Base-by-base conservation (phyloP, 2,888 invertebrate genomes). In the Calameuta filiformis region DNA sequence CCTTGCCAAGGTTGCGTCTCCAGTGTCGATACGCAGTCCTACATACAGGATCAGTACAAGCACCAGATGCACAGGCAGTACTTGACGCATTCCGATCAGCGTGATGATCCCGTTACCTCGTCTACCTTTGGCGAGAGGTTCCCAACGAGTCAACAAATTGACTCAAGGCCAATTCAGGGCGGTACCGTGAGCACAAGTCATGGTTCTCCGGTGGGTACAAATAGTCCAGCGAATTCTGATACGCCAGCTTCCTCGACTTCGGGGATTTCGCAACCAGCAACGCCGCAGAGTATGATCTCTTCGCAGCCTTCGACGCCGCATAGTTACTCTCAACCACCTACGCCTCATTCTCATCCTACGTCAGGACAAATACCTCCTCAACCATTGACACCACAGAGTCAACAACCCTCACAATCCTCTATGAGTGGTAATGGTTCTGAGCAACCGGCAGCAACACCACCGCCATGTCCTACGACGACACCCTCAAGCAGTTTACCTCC, bases 151-250 rank as follows among this genome's bases (percentile, higher is more conserved):
- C 92, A 90, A 87, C 92, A 93, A 35, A 93, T 94, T 12, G 96
- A 95, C 85, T 93, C 93, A 37, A 93, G 95, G 85, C 97, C 97
- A 0, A 96, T 96, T 80, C 97, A 97, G 90, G 97, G 96, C 9
- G 97, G 96, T 0, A 95, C 96, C 0, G 96, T 97, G 12, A 97
- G 96, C 84, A 97, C 97, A 0, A 97, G 96, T 89, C 95, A 96
- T 86, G 96, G 96, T 69, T 95, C 96, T 74, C 95, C 96, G 0
- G 92, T 93, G 4, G 95, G 84, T 85, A 83, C 69, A 81, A 82
- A 75, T 74, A 94, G 94, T 86, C 94, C 94, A 4, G 93, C 92
- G 0, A 93, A 93, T 88, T 92, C 93, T 1, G 93, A 93, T 78
- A 92, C 92, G 1, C 92, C 90, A 12, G 86, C 89, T 31, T 88